Base-by-base conservation (phyloP, 1,140 invertebrate genomes). In the Tribolium castaneum region DNA sequence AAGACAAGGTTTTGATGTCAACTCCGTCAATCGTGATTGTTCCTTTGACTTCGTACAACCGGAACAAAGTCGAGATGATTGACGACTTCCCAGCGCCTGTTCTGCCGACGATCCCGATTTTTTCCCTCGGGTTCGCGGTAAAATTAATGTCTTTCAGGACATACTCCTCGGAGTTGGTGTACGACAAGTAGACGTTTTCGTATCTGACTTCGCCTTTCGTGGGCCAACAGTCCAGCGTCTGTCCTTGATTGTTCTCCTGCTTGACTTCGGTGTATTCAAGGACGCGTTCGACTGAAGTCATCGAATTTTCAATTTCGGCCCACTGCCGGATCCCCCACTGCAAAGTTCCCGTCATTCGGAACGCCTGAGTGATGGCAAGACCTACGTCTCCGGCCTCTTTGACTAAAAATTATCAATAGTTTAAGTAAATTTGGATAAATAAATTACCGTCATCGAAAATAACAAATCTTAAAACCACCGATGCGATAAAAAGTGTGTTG, bases 51-150 rank as follows among this genome's bases (percentile, higher is more conserved):
- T 87, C 62, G 1, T 90, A 89, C 3, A 92, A 78, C 4, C 92
- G 89, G 80, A 96, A 95, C 7, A 95, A 84, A 0, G 93, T 91
- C 10, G 91, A 87, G 7, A 95, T 92, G 7, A 96, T 88, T 0
- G 94, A 95, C 0, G 93, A 94, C 82, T 96, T 97, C 6, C 96
- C 96, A 45, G 95, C 93, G 3, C 95, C 95, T 13, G 94, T 96
- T 75, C 93, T 88, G 0, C 95, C 94, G 4, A 95, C 93, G 3
- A 95, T 94, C 5, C 94, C 94, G 12, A 94, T 88, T 87, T 93
- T 93, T 85, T 93, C 91, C 54, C 83, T 85, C 0, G 90, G 83
- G 12, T 88, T 74, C 16, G 93, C 89, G 0, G 81, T 86, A 51
- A 95, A 94, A 78, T 90, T 93, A 0, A 96, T 87, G 79, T 93